Conservation (phyloP, 2,797 vertebrate genomes). For the Ptychobarbus kaznakovi region DNA sequence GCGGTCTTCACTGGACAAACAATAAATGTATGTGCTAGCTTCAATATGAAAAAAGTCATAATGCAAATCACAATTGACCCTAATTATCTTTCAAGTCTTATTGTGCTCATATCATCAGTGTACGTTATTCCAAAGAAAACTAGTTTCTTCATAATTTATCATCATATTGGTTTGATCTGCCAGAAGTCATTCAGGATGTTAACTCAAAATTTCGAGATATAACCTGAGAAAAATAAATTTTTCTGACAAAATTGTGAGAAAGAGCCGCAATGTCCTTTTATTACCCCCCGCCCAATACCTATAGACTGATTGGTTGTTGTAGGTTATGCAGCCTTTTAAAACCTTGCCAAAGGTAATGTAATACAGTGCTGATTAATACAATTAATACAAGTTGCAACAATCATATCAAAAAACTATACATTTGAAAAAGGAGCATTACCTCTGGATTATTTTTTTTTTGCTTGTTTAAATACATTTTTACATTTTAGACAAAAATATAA, state of each 20-base stretch:
- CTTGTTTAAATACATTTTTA: too few relatives aligned
- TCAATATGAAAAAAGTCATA: neutral
- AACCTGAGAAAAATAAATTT: neutral
- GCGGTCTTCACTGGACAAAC: constrained; percentile 73
- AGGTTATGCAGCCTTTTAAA: neutral
- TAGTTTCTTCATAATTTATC: neutral
- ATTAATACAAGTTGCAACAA: neutral
- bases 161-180: neutral
- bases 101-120: neutral
- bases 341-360: neutral
- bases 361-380: neutral
- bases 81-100: neutral
- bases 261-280: neutral
- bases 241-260: neutral
- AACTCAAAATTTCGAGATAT: neutral
- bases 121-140: neutral
- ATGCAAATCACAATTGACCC: neutral
- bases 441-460: too few relatives aligned
- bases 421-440: neutral
- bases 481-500: too few relatives aligned
- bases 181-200: neutral
- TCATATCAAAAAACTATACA: neutral
- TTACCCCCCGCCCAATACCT: neutral
- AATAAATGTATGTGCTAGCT: constrained; percentile 53
- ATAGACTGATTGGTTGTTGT: neutral